Percentiles rank a stretch among this genome's conserved stretches.
Conservation (phyloP, 2,113 vertebrate species). For the Ceratotherium simum region DNA sequence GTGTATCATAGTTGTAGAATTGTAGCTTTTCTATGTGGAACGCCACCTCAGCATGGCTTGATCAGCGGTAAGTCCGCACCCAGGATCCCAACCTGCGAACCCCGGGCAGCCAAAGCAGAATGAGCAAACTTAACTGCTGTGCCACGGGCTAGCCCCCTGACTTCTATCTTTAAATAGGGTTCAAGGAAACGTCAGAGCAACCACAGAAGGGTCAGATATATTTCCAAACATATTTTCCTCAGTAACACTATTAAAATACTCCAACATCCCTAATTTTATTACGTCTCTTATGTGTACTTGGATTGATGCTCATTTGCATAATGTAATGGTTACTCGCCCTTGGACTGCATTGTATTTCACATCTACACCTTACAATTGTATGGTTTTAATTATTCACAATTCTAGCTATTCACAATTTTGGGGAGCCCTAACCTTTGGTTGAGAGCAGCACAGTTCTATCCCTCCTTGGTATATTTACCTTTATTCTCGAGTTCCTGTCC, state of each 20-base stretch:
- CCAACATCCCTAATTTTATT: not conserved
- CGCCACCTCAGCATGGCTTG: too few species aligned
- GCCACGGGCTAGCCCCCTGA: too few species aligned
- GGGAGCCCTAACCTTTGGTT: not conserved
- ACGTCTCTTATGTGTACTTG: not conserved
- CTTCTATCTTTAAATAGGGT: not conserved
- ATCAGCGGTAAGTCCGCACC: too few species aligned
- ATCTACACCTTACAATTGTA: not conserved
- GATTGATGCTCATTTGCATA: not conserved
- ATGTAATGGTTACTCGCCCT: not conserved
- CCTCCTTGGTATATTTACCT: not conserved
- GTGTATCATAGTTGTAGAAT: too few species aligned
- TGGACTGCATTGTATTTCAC: not conserved
- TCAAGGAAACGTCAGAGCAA: not conserved
- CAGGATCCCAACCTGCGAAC: too few species aligned
- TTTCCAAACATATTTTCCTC: not conserved
- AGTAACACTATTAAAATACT: not conserved
- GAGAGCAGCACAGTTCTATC: not conserved
- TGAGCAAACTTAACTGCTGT: too few species aligned
- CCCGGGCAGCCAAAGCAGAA: too few species aligned
- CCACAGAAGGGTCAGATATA: not conserved
- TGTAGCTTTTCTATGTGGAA: too few species aligned
- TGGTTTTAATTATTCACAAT: not conserved
- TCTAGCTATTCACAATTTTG: not conserved
- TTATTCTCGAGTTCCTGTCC: not conserved